Evolutionary conservation across 2,113 vertebrate genomes (phyloP).

Genomic region (Nothoprocta perdicaria): DNA sequence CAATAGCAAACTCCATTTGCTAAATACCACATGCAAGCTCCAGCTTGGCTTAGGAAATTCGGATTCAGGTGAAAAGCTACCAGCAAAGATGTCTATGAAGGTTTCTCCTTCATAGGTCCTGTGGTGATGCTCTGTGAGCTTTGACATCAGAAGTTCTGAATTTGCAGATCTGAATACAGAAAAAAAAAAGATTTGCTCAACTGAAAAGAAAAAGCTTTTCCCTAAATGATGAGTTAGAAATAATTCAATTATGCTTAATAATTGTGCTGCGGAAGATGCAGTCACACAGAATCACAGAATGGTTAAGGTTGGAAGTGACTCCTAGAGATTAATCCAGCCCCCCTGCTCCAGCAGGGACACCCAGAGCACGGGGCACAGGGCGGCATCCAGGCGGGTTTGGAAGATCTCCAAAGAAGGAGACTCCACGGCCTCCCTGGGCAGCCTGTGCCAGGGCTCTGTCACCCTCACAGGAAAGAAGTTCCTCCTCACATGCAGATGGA

Average conservation of each 20-base stretch:
- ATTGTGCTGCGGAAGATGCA: neutral
- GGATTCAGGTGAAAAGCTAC: neutral
- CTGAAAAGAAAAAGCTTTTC: neutral
- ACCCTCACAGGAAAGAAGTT: too few species aligned
- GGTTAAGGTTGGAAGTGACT: too few species aligned
- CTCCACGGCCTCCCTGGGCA: too few species aligned
- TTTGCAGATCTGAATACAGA: neutral
- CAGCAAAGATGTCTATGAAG: neutral
- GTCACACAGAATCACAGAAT: too few species aligned
- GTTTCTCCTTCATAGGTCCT: neutral
- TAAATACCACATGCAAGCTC: slow-evolving; percentile 30
- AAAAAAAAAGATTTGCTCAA: neutral
- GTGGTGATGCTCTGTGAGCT: neutral
- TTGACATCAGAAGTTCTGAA: neutral
- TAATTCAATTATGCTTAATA: neutral
- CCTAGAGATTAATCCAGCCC: too few species aligned
- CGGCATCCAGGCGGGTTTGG: too few species aligned
- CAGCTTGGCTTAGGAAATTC: neutral
- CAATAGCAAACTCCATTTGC: slow-evolving; percentile 58
- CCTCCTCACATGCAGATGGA: too few species aligned
- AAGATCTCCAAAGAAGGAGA: too few species aligned
- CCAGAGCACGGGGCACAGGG: too few species aligned
- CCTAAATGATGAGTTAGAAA: neutral
- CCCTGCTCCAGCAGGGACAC: too few species aligned
- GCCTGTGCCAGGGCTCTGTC: too few species aligned